These are phyloP conservation scores for Girardinus metallicus DNA, from an alignment of 2,797 vertebrate genomes.

Conservation along the genomic window DNA sequence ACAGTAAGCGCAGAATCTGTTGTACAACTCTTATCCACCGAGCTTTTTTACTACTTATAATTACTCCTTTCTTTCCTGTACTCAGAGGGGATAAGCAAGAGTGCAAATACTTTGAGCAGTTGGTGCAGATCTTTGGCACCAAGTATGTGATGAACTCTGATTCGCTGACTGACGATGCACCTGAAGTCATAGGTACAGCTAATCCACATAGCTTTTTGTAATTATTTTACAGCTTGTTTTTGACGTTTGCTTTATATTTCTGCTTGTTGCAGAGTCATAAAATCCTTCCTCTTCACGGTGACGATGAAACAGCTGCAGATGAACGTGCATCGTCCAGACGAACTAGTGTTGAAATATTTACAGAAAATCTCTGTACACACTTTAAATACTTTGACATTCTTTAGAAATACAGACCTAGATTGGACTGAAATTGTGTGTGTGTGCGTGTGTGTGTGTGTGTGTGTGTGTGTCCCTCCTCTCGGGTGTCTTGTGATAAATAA, in stretches of 20 bases:
- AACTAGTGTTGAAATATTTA: slow-evolving; percentile 14
- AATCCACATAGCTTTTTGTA: neutral
- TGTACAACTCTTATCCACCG: neutral
- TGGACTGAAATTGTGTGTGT: slow-evolving; percentile 15
- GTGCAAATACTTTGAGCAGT: slow-evolving; percentile 79
- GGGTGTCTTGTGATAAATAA: slow-evolving; percentile 52
- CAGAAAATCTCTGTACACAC: slow-evolving; percentile 26
- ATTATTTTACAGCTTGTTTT: slow-evolving; percentile 6
- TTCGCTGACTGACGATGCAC: slow-evolving; percentile 45
- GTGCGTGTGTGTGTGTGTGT: slow-evolving; percentile 4
- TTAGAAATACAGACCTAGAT: slow-evolving; percentile 32
- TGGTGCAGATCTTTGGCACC: slow-evolving; percentile 72
- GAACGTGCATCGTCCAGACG: slow-evolving; percentile 5
- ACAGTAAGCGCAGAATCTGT: slow-evolving; percentile 57
- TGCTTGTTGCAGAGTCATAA: slow-evolving; percentile 52
- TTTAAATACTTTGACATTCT: slow-evolving; percentile 56
- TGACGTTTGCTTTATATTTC: neutral
- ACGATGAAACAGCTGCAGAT: slow-evolving; percentile 4
- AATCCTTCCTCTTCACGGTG: slow-evolving; percentile 7
- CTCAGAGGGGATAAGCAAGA: slow-evolving; percentile 77
- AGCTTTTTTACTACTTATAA: neutral
- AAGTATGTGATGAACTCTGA: slow-evolving; percentile 62
- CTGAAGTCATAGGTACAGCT: slow-evolving; percentile 46
- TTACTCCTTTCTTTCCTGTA: slow-evolving; percentile 11
- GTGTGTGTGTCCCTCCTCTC: slow-evolving; percentile 28